Percentiles rank a stretch among this genome's conserved stretches.
Evolutionary conservation across 2,888 invertebrate species (phyloP).

Genomic region (Tipula unca): DNA sequence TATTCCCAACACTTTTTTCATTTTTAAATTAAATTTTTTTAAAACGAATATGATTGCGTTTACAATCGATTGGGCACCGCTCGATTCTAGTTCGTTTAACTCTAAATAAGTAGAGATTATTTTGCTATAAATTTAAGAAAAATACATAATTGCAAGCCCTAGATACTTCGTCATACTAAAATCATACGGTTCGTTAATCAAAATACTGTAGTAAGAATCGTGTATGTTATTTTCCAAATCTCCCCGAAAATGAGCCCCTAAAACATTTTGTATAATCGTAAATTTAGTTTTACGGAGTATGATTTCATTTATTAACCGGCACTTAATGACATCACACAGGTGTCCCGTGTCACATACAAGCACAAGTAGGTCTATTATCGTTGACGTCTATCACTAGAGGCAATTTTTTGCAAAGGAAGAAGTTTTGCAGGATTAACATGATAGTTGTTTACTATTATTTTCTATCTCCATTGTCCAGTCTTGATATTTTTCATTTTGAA

Average conservation of each 20-base stretch:
- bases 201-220: not conserved
- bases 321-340: no score
- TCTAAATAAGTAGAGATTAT: not conserved
- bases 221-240: not conserved
- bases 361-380: no score
- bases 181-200: conserved; percentile 19
- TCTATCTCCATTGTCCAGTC: no score
- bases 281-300: conserved; percentile 22
- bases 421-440: no score
- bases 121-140: not conserved
- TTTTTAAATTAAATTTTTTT: not conserved
- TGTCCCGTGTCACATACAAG: no score
- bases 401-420: no score
- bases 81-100: not conserved
- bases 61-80: not conserved
- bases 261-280: conserved; percentile 18
- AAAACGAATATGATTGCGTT: not conserved
- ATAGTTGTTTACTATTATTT: no score
- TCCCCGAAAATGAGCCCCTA: conserved; percentile 17
- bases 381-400: no score
- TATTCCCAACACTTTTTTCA: not conserved
- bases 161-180: not conserved
- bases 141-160: conserved; percentile 17
- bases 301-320: no score
- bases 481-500: no score